phyloP scores from a whole-genome alignment of 2,113 vertebrate species.

The Arenaria interpres region DNA sequence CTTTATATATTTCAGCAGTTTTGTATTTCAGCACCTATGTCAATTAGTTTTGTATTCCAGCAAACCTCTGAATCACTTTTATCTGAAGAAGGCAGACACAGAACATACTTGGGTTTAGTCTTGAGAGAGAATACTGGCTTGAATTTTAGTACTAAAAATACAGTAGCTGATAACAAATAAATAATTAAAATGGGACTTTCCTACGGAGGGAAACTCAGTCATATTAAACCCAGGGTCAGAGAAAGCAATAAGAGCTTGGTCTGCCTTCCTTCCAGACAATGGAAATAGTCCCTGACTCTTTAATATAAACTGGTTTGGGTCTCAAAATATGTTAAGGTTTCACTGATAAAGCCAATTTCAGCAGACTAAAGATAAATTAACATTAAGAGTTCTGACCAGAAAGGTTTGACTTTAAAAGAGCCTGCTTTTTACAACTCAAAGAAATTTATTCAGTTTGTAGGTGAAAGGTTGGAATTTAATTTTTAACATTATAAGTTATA shows the following conservation, averaged over 20 bases:
- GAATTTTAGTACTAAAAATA: not conserved
- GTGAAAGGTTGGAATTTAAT: not conserved
- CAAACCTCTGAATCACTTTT: not conserved
- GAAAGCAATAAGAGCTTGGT: not conserved
- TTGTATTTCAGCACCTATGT: not conserved
- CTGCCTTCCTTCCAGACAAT: not conserved
- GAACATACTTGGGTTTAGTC: not conserved
- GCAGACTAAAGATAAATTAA: not conserved
- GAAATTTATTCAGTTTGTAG: not conserved
- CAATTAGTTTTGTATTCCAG: not conserved
- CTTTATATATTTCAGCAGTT: not conserved
- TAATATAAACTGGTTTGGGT: not conserved
- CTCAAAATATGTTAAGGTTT: not conserved
- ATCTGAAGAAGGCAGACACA: not conserved
- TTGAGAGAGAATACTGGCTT: not conserved
- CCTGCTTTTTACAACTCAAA: not conserved
- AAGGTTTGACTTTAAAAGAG: not conserved
- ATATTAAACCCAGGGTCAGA: not conserved
- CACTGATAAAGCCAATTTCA: not conserved
- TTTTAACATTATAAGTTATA: not conserved
- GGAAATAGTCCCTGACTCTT: not conserved
- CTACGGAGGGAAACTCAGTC: not conserved
- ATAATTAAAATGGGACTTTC: not conserved
- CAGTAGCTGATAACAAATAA: not conserved
- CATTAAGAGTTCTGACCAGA: not conserved